A percentile compares a stretch with the other conserved stretches of the same genome.
Evolutionary conservation across 2,888 invertebrate genomes (phyloP).

Genomic region (Watsonalla cultraria): DNA sequence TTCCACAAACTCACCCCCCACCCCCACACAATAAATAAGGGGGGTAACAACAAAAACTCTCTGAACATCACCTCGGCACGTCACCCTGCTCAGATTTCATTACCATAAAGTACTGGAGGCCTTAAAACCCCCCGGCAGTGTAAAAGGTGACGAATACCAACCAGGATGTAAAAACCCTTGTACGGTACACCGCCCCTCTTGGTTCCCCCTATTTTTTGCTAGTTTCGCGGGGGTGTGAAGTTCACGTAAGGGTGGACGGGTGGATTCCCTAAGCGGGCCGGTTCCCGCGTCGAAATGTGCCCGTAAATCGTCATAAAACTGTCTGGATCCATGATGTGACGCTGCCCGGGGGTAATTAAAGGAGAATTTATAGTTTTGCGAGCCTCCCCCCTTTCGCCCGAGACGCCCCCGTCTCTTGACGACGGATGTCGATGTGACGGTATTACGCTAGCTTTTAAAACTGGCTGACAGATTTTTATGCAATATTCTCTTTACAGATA

Average conservation of each 20-base stretch:
- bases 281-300: slow-evolving; percentile 77
- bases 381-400: slow-evolving; percentile 46
- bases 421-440: slow-evolving; percentile 45
- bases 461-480: slow-evolving; percentile 30
- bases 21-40: slow-evolving; percentile 75
- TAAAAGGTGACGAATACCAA: slow-evolving; percentile 70
- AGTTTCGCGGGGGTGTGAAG: slow-evolving; percentile 29
- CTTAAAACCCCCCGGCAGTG: slow-evolving; percentile 77
- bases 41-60: slow-evolving; percentile 75
- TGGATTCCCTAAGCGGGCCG: slow-evolving; percentile 58
- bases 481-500: slow-evolving; percentile 21
- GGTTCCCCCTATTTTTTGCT: slow-evolving; percentile 11
- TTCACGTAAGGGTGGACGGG: slow-evolving; percentile 34
- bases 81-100: slow-evolving; percentile 79
- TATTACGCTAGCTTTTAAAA: slow-evolving; percentile 22
- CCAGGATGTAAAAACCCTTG: slow-evolving; percentile 37
- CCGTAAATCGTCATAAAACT: slow-evolving; percentile 83
- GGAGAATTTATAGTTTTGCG: slow-evolving; percentile 78
- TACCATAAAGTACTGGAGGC: slow-evolving; percentile 79
- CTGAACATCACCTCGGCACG: slow-evolving; percentile 74
- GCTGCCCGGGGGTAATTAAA: slow-evolving; percentile 80
- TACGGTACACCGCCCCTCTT: slow-evolving; percentile 16
- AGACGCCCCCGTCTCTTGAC: slow-evolving; percentile 41
- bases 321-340: slow-evolving; percentile 86
- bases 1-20: slow-evolving; percentile 49